Conservation (phyloP, 53 echinoderm and acorn worm genomes). For the Zoroaster sp. region DNA sequence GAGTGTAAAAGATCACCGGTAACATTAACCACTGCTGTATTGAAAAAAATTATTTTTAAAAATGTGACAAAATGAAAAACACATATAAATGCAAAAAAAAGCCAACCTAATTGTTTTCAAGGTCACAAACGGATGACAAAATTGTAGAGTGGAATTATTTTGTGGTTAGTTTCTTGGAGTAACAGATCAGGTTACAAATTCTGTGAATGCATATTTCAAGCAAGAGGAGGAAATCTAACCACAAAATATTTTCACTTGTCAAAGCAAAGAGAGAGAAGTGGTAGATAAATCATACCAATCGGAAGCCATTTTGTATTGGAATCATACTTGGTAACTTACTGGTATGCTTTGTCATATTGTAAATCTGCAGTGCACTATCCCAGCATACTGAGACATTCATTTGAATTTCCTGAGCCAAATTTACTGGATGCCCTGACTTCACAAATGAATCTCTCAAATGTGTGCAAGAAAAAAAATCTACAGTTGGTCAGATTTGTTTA, state of each 20-base stretch:
- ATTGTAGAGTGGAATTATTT: neutral
- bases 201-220: neutral
- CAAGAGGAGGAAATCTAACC: neutral
- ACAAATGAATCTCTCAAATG: neutral
- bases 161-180: too few relatives aligned
- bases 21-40: too few relatives aligned
- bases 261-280: neutral
- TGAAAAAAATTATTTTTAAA: neutral
- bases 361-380: neutral
- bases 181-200: too few relatives aligned
- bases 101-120: neutral
- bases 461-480: neutral
- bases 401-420: neutral
- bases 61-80: neutral
- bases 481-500: neutral
- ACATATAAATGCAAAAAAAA: neutral
- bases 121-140: neutral
- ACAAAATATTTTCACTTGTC: neutral
- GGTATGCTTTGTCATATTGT: neutral
- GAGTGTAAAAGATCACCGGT: too few relatives aligned
- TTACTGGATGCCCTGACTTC: neutral
- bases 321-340: neutral
- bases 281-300: neutral
- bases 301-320: neutral
- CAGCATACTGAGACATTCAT: neutral